Evolutionary conservation across 1,140 invertebrate species (phyloP).

Genomic region (Zophobas morio): DNA sequence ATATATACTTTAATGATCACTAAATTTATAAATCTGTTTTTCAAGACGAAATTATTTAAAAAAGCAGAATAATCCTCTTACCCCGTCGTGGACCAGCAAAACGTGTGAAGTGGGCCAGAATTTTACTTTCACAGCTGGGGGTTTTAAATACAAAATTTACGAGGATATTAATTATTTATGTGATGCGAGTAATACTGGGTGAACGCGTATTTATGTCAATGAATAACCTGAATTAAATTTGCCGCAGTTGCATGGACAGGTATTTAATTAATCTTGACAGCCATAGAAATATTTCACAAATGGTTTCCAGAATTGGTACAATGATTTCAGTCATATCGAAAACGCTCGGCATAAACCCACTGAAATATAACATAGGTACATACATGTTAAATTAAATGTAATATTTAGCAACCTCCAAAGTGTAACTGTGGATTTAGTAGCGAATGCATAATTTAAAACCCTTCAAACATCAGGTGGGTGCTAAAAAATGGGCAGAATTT

Average conservation of each 20-base stretch:
- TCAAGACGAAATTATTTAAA: background rate
- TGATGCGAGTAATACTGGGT: slow-evolving; percentile 6
- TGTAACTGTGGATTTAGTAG: slow-evolving; percentile 1
- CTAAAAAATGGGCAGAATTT: too few species aligned
- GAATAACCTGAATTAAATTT: slow-evolving; percentile 31
- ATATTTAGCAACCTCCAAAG: too few species aligned
- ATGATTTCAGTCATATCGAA: too few species aligned
- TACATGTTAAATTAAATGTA: too few species aligned
- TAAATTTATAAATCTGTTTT: background rate
- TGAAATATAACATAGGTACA: too few species aligned
- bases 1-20: too few species aligned
- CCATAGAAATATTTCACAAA: slow-evolving; percentile 13
- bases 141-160: slow-evolving; percentile 3
- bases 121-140: background rate
- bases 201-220: slow-evolving; percentile 4
- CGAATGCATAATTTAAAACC: background rate
- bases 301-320: too few species aligned
- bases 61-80: background rate
- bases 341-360: too few species aligned
- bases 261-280: slow-evolving; percentile 32
- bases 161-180: slow-evolving; percentile 20
- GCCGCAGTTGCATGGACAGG: slow-evolving; percentile 3
- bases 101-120: background rate
- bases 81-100: background rate
- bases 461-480: too few species aligned